Evolutionary conservation across 2,797 vertebrate genomes (phyloP).

Genomic region (Danio albolineatus): DNA sequence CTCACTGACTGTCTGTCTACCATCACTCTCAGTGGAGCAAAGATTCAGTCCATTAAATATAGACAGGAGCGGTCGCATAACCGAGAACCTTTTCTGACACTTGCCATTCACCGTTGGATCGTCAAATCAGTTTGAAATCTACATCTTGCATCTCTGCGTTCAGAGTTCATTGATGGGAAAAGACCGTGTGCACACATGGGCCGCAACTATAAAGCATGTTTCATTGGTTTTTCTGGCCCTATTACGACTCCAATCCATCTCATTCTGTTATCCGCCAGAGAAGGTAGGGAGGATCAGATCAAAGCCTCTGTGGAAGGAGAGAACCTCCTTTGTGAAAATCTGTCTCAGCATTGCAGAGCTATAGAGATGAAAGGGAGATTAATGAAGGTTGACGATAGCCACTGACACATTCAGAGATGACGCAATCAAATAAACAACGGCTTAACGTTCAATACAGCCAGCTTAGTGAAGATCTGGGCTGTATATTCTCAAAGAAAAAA

Average conservation of each 20-base stretch:
- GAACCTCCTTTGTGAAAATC: slow-evolving; percentile 61
- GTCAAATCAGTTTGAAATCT: slow-evolving; percentile 30
- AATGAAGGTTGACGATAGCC: slow-evolving; percentile 54
- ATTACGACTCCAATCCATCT: slow-evolving; percentile 42
- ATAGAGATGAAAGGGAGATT: slow-evolving; percentile 67
- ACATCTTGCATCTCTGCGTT: neutral
- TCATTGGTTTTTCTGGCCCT: slow-evolving; percentile 32
- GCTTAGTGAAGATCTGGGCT: slow-evolving; percentile 35
- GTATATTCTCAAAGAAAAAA: neutral
- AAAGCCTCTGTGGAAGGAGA: slow-evolving; percentile 59
- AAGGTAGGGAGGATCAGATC: slow-evolving; percentile 56
- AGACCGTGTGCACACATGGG: neutral
- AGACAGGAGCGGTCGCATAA: neutral
- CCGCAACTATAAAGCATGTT: slow-evolving; percentile 22
- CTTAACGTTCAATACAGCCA: slow-evolving; percentile 12
- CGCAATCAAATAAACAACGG: slow-evolving; percentile 42
- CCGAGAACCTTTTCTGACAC: slow-evolving; percentile 18
- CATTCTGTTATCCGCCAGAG: slow-evolving; percentile 30
- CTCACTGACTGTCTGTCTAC: slow-evolving; percentile 6
- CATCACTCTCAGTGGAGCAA: slow-evolving; percentile 11
- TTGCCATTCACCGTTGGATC: neutral
- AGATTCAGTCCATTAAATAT: slow-evolving; percentile 35
- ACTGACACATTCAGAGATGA: slow-evolving; percentile 40
- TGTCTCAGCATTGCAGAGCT: slow-evolving; percentile 49
- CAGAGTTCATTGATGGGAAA: slow-evolving; percentile 15